Conservation (phyloP, 2,113 vertebrate genomes). For the Saiga tatarica region DNA sequence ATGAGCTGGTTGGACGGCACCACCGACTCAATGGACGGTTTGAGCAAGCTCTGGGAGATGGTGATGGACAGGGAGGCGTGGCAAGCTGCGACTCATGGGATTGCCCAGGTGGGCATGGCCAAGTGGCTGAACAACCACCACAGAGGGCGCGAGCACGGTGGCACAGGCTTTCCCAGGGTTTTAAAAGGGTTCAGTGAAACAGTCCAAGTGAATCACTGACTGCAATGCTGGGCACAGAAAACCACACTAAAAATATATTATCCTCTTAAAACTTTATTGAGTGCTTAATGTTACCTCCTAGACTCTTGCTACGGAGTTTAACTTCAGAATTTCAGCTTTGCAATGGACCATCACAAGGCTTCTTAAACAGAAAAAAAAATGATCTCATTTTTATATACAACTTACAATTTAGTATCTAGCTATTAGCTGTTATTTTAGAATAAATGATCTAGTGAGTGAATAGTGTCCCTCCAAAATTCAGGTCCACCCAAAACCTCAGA, state of each 20-base stretch:
- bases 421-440: background rate
- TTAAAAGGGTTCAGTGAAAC: background rate
- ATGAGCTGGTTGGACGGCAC: background rate
- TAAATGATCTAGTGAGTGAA: background rate
- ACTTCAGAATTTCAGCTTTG: background rate
- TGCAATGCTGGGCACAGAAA: background rate
- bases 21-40: background rate
- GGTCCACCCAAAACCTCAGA: background rate
- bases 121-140: too few relatives aligned
- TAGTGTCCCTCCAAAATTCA: background rate
- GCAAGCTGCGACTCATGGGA: accelerated
- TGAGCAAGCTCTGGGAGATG: background rate
- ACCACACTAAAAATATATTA: background rate
- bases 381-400: background rate
- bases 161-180: background rate
- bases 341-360: background rate
- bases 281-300: background rate
- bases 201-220: background rate
- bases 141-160: background rate
- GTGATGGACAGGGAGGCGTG: background rate
- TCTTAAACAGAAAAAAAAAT: background rate
- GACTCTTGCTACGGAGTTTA: background rate
- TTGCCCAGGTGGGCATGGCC: background rate
- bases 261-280: conserved; percentile 12
- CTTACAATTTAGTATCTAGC: background rate